Conservation (phyloP, 2,797 vertebrate genomes). For the Cynodonichthys magdalenae region DNA sequence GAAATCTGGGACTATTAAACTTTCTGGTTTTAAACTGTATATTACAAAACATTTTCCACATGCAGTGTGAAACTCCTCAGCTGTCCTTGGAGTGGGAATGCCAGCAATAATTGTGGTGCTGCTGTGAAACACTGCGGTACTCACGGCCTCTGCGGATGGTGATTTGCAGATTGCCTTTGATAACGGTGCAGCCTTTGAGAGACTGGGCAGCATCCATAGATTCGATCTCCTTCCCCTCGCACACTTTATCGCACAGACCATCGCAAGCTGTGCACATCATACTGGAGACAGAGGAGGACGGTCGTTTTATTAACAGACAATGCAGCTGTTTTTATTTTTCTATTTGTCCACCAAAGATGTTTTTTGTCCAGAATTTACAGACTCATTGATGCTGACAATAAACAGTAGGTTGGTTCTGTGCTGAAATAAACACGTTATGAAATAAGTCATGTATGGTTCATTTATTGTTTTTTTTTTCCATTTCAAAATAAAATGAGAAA, state of each 20-base stretch:
- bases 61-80: constrained; percentile 5
- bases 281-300: constrained; percentile 70
- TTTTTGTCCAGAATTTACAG: not conserved
- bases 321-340: not conserved
- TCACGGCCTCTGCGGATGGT: constrained; percentile 98
- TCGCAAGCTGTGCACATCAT: constrained; percentile 94
- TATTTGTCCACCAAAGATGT: constrained; percentile 15
- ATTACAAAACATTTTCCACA: constrained; percentile 1
- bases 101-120: not conserved
- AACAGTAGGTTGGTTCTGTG: too few relatives aligned
- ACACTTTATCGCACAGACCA: constrained; percentile 95
- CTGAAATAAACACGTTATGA: too few relatives aligned
- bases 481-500: too few relatives aligned
- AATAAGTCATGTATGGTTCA: too few relatives aligned
- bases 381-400: too few relatives aligned
- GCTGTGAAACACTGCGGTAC: constrained; percentile 65
- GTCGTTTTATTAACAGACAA: constrained; percentile 9
- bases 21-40: not conserved
- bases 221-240: constrained; percentile 91
- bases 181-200: constrained; percentile 95
- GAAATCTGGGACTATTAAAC: not conserved
- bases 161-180: constrained; percentile 94
- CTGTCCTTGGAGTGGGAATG: constrained; percentile 5
- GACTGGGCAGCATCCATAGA: constrained; percentile 94
- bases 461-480: too few relatives aligned